Base-by-base conservation (phyloP, 2,113 vertebrate genomes). In the Solea senegalensis region DNA sequence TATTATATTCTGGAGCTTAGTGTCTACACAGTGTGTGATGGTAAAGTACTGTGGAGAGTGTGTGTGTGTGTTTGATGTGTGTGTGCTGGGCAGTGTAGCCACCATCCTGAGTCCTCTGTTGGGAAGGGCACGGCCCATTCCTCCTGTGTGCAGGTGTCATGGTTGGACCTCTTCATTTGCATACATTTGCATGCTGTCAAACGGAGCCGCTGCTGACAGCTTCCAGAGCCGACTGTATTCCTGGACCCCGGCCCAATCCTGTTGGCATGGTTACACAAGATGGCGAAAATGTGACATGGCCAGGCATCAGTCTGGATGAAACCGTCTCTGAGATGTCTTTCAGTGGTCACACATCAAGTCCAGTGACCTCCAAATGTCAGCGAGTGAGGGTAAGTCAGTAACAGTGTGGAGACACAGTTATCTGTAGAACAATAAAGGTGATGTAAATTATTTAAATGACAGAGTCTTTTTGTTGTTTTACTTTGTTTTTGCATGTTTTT, bases 141-240 rank as follows among this genome's bases (percentile, higher is more conserved):
- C 91, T 91, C 90, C 86, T 87, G 90, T 89, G 86, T 88, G 90
- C 90, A 93, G 91, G 91, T 94, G 86, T 88, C 91, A 88, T 89
- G 90, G 90, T 88, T 86, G 87, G 81, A 88, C 89, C 90, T 89
- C 85, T 81, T 93, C 83, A 85, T 94, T 94, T 93, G 87, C 93
- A 94, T 94, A 91, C 63, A 94, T 94, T 94, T 89, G 94, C 93
- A 94, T 94, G 88, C 82, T 91, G 93, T 94, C 93, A 94, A 91
- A 89, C 69, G 74, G 90, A 87, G 85, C 78, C 27, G 80, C 86
- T 46, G 79, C 91, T 92, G 91, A 93, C 92, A 93, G 93, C 88
- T 83, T 93, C 91, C 89, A 88, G 84, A 89, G 89, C 87, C 76
- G 65, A 84, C 86, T 65, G 85, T 81, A 84, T 87, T 86, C 80